Percentiles rank a stretch among this genome's conserved stretches.
Evolutionary conservation across 2,797 vertebrate species (phyloP).

Genomic region (Arctocebus calabarensis): DNA sequence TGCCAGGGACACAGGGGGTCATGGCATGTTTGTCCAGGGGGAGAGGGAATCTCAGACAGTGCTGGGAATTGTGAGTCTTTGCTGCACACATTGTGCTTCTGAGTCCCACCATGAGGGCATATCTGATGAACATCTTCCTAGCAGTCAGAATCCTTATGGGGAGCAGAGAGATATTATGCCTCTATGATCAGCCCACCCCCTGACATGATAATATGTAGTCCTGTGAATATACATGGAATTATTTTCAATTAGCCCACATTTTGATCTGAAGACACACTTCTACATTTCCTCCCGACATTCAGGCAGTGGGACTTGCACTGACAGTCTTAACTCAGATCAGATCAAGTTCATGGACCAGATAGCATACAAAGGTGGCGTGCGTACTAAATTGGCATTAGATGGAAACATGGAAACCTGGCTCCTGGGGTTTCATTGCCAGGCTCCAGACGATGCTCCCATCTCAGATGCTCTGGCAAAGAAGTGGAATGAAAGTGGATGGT

Average conservation of each 20-base stretch:
- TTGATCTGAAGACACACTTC: background rate
- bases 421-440: rapidly evolving
- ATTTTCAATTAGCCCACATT: background rate
- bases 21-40: background rate
- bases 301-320: background rate
- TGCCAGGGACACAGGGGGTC: background rate
- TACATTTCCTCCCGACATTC: background rate
- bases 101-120: background rate
- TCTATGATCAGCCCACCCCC: background rate
- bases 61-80: background rate
- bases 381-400: too few relatives aligned
- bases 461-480: background rate
- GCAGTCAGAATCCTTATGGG: background rate
- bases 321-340: background rate
- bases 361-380: background rate
- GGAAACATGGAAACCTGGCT: background rate
- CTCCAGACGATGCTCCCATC: rapidly evolving
- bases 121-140: background rate
- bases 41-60: background rate
- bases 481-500: too few relatives aligned
- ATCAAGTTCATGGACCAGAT: background rate
- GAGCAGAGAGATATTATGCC: background rate
- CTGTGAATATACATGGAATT: background rate
- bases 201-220: background rate
- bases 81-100: too few relatives aligned